Percentiles rank a stretch among this genome's conserved stretches.
phyloP scores from a whole-genome alignment of 2,888 invertebrate species.

The Zygothrica quintamaculata region DNA sequence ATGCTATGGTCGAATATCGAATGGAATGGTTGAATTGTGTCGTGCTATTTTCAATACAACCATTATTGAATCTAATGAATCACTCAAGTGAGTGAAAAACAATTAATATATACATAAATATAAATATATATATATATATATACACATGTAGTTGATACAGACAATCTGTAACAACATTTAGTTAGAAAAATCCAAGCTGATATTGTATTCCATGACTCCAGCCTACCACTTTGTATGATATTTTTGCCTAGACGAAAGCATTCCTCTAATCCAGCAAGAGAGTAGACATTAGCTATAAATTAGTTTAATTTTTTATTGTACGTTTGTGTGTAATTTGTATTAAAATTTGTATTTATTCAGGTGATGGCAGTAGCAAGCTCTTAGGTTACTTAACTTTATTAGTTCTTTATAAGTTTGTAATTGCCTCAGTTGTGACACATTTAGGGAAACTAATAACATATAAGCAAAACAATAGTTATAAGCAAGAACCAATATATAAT shows the following conservation, averaged over 20 bases:
- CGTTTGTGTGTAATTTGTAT: conserved; percentile 26
- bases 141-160: too few relatives aligned
- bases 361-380: conserved; percentile 30
- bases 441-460: conserved; percentile 62
- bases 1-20: conserved; percentile 86
- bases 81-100: conserved; percentile 40
- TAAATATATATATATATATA: too few relatives aligned
- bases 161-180: too few relatives aligned
- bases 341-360: conserved; percentile 60
- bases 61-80: conserved; percentile 86
- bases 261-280: conserved; percentile 33
- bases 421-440: conserved; percentile 61
- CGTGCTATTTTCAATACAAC: conserved; percentile 88
- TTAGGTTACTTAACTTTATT: conserved; percentile 30
- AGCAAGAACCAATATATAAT: conserved; percentile 3
- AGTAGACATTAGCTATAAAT: conserved; percentile 27
- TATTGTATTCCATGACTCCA: conserved; percentile 30
- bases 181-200: conserved; percentile 31
- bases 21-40: conserved; percentile 86
- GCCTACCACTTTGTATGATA: conserved; percentile 50
- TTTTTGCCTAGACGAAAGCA: conserved; percentile 46
- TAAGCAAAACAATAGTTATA: conserved; percentile 38
- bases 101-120: conserved; percentile 19
- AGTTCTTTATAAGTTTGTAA: conserved; percentile 7
- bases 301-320: conserved; percentile 16